Conservation (phyloP, 2,113 vertebrate genomes). For the Speoplatyrhinus poulsoni region DNA sequence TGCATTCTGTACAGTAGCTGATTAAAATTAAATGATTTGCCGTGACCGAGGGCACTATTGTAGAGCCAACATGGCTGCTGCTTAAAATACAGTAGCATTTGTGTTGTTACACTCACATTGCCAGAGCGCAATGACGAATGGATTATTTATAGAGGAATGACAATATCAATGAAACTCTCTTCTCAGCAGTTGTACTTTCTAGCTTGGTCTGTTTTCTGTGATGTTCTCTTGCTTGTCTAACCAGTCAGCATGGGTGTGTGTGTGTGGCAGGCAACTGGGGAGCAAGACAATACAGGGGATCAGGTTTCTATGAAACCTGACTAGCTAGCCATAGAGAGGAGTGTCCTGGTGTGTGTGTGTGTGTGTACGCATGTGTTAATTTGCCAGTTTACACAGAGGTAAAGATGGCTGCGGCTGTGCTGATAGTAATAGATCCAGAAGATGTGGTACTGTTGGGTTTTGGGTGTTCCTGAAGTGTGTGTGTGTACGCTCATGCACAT, state of each 20-base stretch:
- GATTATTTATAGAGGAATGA: slow-evolving; percentile 1
- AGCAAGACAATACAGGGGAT: slow-evolving; percentile 48
- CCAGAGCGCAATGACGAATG: background rate
- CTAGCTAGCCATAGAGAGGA: slow-evolving; percentile 28
- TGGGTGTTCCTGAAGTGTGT: background rate
- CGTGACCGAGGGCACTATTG: too few species aligned
- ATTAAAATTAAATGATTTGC: too few species aligned
- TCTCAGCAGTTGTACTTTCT: background rate
- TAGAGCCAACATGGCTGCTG: too few species aligned
- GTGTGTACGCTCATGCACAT: background rate
- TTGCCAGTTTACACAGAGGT: slow-evolving; percentile 25
- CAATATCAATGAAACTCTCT: slow-evolving; percentile 9
- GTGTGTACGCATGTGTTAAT: background rate
- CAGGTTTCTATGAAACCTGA: slow-evolving; percentile 62
- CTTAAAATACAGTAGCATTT: background rate
- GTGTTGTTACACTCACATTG: background rate
- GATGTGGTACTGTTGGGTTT: too few species aligned
- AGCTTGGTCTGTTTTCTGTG: background rate
- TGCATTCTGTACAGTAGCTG: too few species aligned
- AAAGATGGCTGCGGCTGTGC: background rate
- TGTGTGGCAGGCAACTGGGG: slow-evolving; percentile 17
- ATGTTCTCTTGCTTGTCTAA: background rate
- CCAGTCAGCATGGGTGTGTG: background rate
- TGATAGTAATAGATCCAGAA: too few species aligned
- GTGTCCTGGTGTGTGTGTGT: background rate